Percentiles rank a stretch among this genome's conserved stretches.
These are phyloP conservation scores for Anniella stebbinsi DNA, from an alignment of 2,797 vertebrate species.

Conservation along the genomic window DNA sequence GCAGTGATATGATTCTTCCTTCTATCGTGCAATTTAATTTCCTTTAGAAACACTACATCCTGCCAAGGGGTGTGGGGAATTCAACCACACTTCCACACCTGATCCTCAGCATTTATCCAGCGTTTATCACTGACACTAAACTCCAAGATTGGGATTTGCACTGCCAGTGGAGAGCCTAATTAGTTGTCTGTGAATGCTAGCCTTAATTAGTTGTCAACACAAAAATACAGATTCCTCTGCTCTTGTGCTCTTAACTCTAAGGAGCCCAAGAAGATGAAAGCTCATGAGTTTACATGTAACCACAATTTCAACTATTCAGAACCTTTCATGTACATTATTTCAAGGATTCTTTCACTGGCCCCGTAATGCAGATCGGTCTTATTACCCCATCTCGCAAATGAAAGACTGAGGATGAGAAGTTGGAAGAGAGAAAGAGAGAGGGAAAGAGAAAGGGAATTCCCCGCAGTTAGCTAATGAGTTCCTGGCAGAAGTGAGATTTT, in stretches of 20 bases:
- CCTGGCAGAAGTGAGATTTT: not conserved
- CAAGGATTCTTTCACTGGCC: not conserved
- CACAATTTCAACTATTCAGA: not conserved
- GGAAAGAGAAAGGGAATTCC: too few relatives aligned
- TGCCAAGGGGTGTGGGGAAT: not conserved
- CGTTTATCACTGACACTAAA: not conserved
- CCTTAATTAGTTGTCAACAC: not conserved
- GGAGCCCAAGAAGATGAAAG: not conserved
- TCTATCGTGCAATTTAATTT: not conserved
- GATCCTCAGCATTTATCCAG: not conserved
- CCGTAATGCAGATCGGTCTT: not conserved
- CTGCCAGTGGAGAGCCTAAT: not conserved
- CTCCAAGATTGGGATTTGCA: not conserved
- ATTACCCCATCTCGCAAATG: not conserved
- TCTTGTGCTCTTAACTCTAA: not conserved
- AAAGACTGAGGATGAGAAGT: not conserved
- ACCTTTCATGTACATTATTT: not conserved
- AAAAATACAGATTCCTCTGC: not conserved
- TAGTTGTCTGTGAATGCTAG: not conserved
- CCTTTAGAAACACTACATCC: conserved; percentile 6
- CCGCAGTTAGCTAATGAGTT: not conserved
- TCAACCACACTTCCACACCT: not conserved
- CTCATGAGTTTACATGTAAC: not conserved
- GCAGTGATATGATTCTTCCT: conserved; percentile 3
- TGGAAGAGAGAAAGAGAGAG: too few relatives aligned